These are phyloP conservation scores for Acanthiza pusilla DNA, from an alignment of 2,797 vertebrate species.

Conservation along the genomic window DNA sequence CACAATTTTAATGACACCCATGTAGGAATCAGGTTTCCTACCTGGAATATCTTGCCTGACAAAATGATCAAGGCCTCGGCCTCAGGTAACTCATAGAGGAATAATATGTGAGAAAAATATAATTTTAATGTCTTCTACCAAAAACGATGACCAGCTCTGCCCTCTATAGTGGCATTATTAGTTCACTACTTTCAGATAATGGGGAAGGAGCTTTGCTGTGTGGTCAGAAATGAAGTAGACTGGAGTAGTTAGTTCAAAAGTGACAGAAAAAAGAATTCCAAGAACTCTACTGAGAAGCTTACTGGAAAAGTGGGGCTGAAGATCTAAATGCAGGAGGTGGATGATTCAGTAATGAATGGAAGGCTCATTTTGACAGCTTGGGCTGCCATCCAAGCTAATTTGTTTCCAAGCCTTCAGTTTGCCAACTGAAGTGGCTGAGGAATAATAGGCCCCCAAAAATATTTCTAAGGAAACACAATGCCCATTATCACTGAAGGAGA, in stretches of 20 bases:
- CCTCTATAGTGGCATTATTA: not conserved
- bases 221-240: constrained; percentile 35
- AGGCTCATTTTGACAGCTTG: constrained; percentile 59
- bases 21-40: constrained; percentile 1
- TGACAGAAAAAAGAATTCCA: constrained; percentile 3
- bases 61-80: constrained; percentile 25
- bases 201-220: constrained; percentile 48
- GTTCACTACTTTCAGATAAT: constrained; percentile 58
- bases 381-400: constrained; percentile 68
- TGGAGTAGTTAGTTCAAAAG: constrained; percentile 45
- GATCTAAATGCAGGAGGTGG: constrained; percentile 51
- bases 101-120: not conserved
- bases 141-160: constrained; percentile 29
- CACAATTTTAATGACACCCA: constrained; percentile 11
- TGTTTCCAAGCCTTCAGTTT: constrained; percentile 65
- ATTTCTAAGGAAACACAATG: constrained; percentile 66
- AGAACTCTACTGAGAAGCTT: constrained; percentile 48
- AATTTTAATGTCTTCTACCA: constrained; percentile 38
- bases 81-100: not conserved
- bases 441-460: constrained; percentile 72
- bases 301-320: constrained; percentile 42
- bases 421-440: constrained; percentile 65
- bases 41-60: not conserved
- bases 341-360: constrained; percentile 60
- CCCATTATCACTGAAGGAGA: constrained; percentile 62